phyloP scores from a whole-genome alignment of 2,888 invertebrate species.

The Lobophora halterata region DNA sequence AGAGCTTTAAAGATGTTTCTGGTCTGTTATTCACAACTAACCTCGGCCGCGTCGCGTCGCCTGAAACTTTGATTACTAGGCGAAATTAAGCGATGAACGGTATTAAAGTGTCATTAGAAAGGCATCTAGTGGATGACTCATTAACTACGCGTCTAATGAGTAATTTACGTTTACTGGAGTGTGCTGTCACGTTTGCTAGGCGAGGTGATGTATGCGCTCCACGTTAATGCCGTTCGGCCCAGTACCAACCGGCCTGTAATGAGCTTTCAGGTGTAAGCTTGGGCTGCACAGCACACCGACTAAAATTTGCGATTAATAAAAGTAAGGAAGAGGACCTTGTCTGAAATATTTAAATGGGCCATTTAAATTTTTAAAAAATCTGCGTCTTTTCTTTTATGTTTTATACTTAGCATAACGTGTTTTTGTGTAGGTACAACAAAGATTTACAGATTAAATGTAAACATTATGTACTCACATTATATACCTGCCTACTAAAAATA shows the following conservation, averaged over 20 bases:
- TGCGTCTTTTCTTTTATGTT: no score
- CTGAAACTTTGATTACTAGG: slow-evolving; percentile 68
- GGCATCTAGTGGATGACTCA: slow-evolving; percentile 57
- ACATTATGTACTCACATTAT: no score
- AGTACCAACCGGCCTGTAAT: slow-evolving; percentile 52
- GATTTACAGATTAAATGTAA: no score
- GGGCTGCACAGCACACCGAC: slow-evolving; percentile 47
- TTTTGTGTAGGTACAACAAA: no score
- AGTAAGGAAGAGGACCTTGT: no score
- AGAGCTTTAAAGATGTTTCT: slow-evolving; percentile 55
- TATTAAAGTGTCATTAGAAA: slow-evolving; percentile 72
- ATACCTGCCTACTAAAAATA: no score
- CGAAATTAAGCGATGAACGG: slow-evolving; percentile 64
- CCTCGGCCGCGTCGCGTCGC: slow-evolving; percentile 48
- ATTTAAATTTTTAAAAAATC: no score
- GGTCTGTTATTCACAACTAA: slow-evolving; percentile 61
- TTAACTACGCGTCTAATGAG: slow-evolving; percentile 64
- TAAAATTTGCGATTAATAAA: slow-evolving; percentile 52
- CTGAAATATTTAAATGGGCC: no score
- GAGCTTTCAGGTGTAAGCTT: slow-evolving; percentile 54
- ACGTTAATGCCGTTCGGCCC: slow-evolving; percentile 44
- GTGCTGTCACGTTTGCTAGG: slow-evolving; percentile 50
- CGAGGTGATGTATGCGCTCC: slow-evolving; percentile 50
- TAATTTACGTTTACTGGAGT: slow-evolving; percentile 67
- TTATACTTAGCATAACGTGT: no score